Evolutionary conservation across 2,113 vertebrate genomes (phyloP), one percentile per base, ranked within the genome.

Genomic region (Gymnocephalus cernua): DNA sequence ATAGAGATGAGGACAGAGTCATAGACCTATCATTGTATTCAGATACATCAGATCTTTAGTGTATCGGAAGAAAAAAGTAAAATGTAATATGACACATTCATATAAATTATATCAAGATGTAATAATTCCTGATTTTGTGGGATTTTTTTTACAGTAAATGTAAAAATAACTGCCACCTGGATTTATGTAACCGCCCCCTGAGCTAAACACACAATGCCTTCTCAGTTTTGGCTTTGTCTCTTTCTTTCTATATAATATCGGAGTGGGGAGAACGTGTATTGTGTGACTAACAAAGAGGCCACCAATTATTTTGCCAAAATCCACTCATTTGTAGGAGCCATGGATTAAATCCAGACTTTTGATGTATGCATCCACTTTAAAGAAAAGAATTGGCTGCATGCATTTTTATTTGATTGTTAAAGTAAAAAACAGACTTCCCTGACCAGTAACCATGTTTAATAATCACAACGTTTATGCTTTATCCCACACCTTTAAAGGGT

Each of bases 1-100:
- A 62, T 45, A 75, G 63, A 87, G 90, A 80, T 69, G 8, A 71
- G 84, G 88, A 93, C 18, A 67, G 45, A 66, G 48, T 48, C 18
- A 63, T 8, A 27, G 32, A 73, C 35, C 23, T 27, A 58, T 68
- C 51, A 48, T 21, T 10, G 0, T 15, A 74, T 44, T 27, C 47
- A 47, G 18, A 72, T 8, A 35, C n/a, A 62, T 51, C 25, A 51
- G 51, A 67, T 32, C 5, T 62, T 23, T 9, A 58, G 14, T 23
- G 18, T 13, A 18, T 58, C 2, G 0, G 23, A 50, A 48, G 59
- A 32, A 11, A 54, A 65, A 45, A 1, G 1, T 57, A 3, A 58
- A 23, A 3, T 67, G 10, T 32, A 75, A 81, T 29, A 6, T 0
- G 69, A 53, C 23, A 1, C n/a, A 45, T 59, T 61, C 19, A 68